Evolutionary conservation across 2,113 vertebrate species (phyloP), one percentile per base, ranked within the genome.

Genomic region (Emydocephalus ijimae): DNA sequence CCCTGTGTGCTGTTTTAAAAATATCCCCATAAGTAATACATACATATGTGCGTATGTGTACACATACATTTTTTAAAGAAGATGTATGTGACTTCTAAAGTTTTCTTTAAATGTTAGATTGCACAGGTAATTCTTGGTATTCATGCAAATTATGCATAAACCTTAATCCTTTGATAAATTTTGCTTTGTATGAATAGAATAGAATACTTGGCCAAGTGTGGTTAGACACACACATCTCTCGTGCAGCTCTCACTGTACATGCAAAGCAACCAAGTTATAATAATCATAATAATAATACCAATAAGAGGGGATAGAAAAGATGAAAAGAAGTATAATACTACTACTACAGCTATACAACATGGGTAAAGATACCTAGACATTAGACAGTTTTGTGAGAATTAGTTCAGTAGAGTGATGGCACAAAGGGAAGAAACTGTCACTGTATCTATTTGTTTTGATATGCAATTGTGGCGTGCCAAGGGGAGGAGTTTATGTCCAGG

Each of bases 11-110:
- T 61, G 89, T 94, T 86, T n/a, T 94, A 59, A 88, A 93, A 87
- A 90, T 93, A 93, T 64, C 55, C n/a, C 26, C 29, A 34, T 52
- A 90, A 55, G 92, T 96, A 92, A 87, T 88, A 85, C 93, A 89
- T 92, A 61, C n/a, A 54, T 39, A 24, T 48, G n/a, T 20, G 85
- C 23, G 4, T 90, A 39, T 61, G 15, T 48, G 43, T 52, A 45
- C 3, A 8, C 89, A 57, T 34, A 39, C 34, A 81, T 81, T 81
- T 81, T 81, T 81, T 81, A 9, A 8, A 39, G 7, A 81, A 81
- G 20, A 18, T 81, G 34, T 9, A 43, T 43, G 18, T 43, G 92
- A 57, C 43, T 93, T 95, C 85, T 26, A 85, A 87, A 93, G 50
- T 90, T 87, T 90, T 87, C 74, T 87, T 87, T 10, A 86, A 39